These are phyloP conservation scores for Scyliorhinus canicula DNA, from an alignment of 2,797 vertebrate species.

Conservation along the genomic window DNA sequence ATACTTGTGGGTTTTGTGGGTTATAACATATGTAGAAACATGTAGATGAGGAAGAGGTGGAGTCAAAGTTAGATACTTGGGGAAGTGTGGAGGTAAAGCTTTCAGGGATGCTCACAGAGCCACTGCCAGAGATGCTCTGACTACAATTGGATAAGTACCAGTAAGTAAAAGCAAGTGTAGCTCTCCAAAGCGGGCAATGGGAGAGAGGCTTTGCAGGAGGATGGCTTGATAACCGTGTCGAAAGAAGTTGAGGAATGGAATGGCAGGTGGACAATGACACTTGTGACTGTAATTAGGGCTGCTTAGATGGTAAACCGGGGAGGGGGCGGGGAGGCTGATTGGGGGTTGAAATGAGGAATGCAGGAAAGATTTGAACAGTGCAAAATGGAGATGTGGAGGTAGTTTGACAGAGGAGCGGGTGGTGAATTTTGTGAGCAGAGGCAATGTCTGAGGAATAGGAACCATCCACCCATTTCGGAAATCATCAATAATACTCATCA, in stretches of 20 bases:
- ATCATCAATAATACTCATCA: background rate
- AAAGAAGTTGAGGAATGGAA: background rate
- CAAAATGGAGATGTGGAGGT: background rate
- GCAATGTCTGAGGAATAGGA: background rate
- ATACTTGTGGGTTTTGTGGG: too few species aligned
- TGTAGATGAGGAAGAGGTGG: background rate
- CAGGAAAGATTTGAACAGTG: background rate
- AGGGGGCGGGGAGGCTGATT: too few species aligned
- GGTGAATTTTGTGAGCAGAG: background rate
- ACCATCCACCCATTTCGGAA: background rate
- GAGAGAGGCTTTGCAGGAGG: background rate
- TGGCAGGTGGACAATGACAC: background rate
- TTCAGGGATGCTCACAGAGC: background rate
- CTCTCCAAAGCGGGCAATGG: background rate
- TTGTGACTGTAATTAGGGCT: background rate
- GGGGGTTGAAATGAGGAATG: background rate
- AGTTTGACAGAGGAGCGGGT: background rate
- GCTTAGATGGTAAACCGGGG: background rate
- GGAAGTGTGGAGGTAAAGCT: background rate
- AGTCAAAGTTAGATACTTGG: background rate
- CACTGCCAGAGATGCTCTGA: background rate
- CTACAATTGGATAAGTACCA: background rate
- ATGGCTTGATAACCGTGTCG: background rate
- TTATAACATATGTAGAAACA: too few species aligned
- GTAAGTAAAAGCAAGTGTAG: background rate